Base-by-base conservation (phyloP, 2,797 vertebrate species). In the Champsocephalus gunnari region DNA sequence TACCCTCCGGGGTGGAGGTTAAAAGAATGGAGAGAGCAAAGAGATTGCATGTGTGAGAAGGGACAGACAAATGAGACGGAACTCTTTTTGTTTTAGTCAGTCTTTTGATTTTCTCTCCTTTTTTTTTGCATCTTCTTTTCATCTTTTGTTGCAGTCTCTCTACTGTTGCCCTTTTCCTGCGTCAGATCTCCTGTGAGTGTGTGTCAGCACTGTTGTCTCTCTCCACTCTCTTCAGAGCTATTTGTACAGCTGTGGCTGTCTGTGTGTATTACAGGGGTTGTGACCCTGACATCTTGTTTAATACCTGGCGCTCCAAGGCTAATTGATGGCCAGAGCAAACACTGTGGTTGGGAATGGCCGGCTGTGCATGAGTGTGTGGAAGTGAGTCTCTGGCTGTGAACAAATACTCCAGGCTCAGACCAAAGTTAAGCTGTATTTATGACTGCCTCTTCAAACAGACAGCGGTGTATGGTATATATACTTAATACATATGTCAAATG, bases 231-330 rank as follows among this genome's bases (percentile, higher is more conserved):
- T 24, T 82, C 62, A 71, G 84, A 89, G 69, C 75, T 94, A 92
- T 95, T 95, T 94, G 90, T 92, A 94, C 93, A 94, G 94, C 94
- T 95, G 94, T 90, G 90, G 80, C 86, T 67, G 82, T 24, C 77
- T 90, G 87, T 91, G 89, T 91, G 90, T 90, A 88, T 90, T 88
- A 54, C 73, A 76, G 81, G 90, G 94, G 94, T 93, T 88, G 79
- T 70, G 88, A 93, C 94, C 93, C 91, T 77, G 83, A 91, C 87
- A 69, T 93, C 86, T 89, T 92, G 90, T 92, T 93, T 93, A 91
- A 93, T 93, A 92, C 88, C 84, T 87, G 88, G 84, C 84, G 66
- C 82, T 84, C 79, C 88, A 75, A 17, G 81, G 80, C 67, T 91
- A 92, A 92, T 92, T 92, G 90, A 93, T 92, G 89, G 87, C 89